These are phyloP conservation scores for Turritopsis rubra DNA, from an alignment of 30 jellyfish, hydroid and myxozoan genomes.

Conservation along the genomic window DNA sequence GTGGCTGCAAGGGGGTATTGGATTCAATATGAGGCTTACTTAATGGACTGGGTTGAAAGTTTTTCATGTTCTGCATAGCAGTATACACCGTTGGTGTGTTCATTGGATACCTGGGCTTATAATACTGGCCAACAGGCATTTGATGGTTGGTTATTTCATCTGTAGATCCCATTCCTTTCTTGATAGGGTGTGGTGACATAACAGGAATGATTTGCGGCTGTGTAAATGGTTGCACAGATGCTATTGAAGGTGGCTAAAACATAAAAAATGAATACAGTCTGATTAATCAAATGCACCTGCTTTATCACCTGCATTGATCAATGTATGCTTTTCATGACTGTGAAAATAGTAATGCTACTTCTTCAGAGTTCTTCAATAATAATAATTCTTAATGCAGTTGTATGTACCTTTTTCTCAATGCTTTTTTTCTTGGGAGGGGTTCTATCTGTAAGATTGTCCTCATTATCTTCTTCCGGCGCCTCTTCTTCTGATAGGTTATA, in stretches of 20 bases:
- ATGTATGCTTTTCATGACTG: not conserved
- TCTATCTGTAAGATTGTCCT: not conserved
- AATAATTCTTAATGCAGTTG: not conserved
- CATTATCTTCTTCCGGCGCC: not conserved
- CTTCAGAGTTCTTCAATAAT: not conserved
- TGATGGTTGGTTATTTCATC: not conserved
- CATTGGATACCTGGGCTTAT: not conserved
- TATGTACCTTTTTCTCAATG: not conserved
- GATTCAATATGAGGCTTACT: not conserved
- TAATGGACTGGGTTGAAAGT: not conserved
- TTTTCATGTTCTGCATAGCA: not conserved
- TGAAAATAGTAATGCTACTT: not conserved
- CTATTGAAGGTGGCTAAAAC: slow-evolving; percentile 22
- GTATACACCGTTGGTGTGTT: not conserved
- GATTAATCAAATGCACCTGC: not conserved
- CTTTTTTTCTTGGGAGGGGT: not conserved
- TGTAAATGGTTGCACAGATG: slow-evolving; percentile 30
- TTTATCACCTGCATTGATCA: not conserved
- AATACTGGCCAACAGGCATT: not conserved
- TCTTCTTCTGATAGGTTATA: slow-evolving; percentile 69
- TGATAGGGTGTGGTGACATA: slow-evolving; percentile 35
- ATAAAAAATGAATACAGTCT: not conserved
- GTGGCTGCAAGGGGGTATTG: not conserved
- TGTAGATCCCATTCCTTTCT: not conserved
- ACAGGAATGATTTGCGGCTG: slow-evolving; percentile 8